Base-by-base conservation (phyloP, 2,797 vertebrate genomes). In the Takifugu ocellatus region DNA sequence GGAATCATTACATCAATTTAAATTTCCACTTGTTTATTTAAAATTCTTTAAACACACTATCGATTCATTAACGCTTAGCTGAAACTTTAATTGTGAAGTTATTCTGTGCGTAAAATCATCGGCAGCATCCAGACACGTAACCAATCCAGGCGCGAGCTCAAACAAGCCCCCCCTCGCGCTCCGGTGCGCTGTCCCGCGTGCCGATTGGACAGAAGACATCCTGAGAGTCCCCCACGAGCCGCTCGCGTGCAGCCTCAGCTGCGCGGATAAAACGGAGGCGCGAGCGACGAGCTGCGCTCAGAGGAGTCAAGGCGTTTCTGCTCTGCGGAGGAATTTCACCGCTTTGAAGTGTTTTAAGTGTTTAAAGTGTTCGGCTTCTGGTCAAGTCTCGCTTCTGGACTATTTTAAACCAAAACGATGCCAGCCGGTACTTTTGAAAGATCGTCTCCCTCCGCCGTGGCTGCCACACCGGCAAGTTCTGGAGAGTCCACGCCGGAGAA, bases 191-290 rank as follows among this genome's bases (percentile, higher is more conserved):
- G 89, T 88, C 87, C 83, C 83, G 81, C 83, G 84, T 87, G 91
- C 90, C 83, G 78, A 94, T 94, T 94, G 94, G 94, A 49, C 89
- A 78, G 87, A 81, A 83, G 60, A 92, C 91, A 84, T 89, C 85
- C 70, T 89, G 88, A 86, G 90, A 87, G 88, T 86, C 91, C 89
- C 92, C 92, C 94, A 94, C 95, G 94, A 95, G 94, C 94, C 94
- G 87, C 85, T 95, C 94, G 94, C 93, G 95, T 95, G 95, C 93
- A 88, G 92, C 55, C 79, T 61, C 81, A 69, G 68, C 63, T 52
- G 55, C 93, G 94, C 95, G 94, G 93, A 94, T 93, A 93, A 61
- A 72, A 72, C 78, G 81, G 66, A 59, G 62, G 56, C 17, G 42
- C 33, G 14, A 56, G 66, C 17, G 26, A 14, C 61, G 27, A 33